Evolutionary conservation across 2,113 vertebrate genomes (phyloP).

Genomic region (Platichthys stellatus): DNA sequence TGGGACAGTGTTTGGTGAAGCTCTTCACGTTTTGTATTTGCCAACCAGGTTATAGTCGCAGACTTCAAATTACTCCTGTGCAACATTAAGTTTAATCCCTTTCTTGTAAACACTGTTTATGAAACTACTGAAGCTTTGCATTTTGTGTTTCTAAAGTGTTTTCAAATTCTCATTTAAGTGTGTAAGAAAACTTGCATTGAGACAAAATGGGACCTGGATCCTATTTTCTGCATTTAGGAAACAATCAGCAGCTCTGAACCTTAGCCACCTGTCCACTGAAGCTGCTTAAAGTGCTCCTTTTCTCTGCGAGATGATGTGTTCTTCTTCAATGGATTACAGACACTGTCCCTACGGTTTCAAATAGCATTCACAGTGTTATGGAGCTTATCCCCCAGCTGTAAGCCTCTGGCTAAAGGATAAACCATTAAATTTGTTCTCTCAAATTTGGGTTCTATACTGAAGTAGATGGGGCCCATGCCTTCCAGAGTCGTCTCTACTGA

Average conservation of each 20-base stretch:
- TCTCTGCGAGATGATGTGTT: not conserved
- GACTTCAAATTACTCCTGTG: not conserved
- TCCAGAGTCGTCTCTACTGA: not conserved
- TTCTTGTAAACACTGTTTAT: not conserved
- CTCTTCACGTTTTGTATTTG: not conserved
- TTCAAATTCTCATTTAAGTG: not conserved
- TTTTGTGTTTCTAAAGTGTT: not conserved
- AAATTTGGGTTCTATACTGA: not conserved
- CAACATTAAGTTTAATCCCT: too few relatives aligned
- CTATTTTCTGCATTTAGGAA: not conserved
- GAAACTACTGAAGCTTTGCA: not conserved
- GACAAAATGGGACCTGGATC: not conserved
- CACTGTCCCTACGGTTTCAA: not conserved
- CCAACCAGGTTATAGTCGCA: not conserved
- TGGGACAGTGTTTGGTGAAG: not conserved
- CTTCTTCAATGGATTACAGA: conserved; percentile 4
- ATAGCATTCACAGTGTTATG: not conserved
- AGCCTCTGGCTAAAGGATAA: not conserved
- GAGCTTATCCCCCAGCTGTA: not conserved
- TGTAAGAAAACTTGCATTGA: not conserved
- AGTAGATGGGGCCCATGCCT: not conserved
- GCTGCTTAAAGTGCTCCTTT: not conserved
- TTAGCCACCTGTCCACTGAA: not conserved
- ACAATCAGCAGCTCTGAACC: not conserved
- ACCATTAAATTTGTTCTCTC: not conserved